Base-by-base conservation (phyloP, 1,140 invertebrate genomes). In the Nasonia longicornis region DNA sequence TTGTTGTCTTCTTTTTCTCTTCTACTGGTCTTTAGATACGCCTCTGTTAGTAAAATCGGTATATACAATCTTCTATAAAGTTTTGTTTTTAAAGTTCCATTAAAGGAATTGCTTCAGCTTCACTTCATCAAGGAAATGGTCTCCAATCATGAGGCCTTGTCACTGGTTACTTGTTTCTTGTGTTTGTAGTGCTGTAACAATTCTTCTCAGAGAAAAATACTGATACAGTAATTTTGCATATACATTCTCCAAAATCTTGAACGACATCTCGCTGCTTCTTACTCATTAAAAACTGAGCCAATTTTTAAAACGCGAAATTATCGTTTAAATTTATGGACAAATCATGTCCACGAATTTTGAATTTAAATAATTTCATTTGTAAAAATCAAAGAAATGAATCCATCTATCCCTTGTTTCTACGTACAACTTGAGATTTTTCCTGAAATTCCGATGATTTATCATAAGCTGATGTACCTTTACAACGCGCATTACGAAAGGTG, bases 401-500 rank as follows among this genome's bases (percentile, higher is more conserved):
- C 86, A 85, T 82, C 85, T 81, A 82, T 86, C 79, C 84, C 84
- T 83, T 80, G 81, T 58, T 67, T 64, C 48, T 72, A 2, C 31
- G 81, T 83, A 77, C 35, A 29, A 77, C 29, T 81, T 80, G 26
- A 75, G 74, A 58, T n/a, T 71, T 77, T 74, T 79, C 58, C 76
- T 74, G 16, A 64, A 83, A 85, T 84, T 87, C 79, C 81, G 80
- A 84, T 84, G 84, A 88, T 84, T 79, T 85, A 87, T 84, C 66
- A 85, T 87, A 87, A 87, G 84, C 66, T 85, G 81, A 77, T 87
- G 84, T 90, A 91, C 90, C 89, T 91, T 90, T 66, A 91, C 89
- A 87, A 89, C 89, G 84, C 86, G 86, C 87, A 91, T 87, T 83
- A 91, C 89, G 88, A 89, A 91, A 86, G 87, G 82, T 85, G 90